Conservation (phyloP, 2,113 vertebrate species). For the Trochalopteron elliotii region DNA sequence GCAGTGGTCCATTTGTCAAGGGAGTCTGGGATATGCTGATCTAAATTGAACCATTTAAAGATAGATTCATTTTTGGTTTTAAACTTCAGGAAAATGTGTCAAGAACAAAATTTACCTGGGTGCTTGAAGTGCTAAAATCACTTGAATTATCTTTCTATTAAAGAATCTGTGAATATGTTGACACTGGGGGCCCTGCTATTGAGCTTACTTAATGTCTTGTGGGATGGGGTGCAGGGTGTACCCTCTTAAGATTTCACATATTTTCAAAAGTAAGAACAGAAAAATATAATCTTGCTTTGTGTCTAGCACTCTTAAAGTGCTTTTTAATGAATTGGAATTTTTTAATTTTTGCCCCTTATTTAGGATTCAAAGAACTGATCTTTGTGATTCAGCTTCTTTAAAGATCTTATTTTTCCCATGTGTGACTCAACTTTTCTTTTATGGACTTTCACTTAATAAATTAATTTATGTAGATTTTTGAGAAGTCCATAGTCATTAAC, state of each 20-base stretch:
- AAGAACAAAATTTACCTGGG: neutral
- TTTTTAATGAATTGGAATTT: neutral
- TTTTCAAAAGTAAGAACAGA: neutral
- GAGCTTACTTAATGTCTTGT: neutral
- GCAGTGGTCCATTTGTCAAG: neutral
- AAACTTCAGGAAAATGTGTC: neutral
- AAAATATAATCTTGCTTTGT: neutral
- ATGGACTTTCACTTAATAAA: neutral
- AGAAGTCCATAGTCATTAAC: neutral
- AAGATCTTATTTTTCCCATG: neutral
- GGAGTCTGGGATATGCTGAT: neutral
- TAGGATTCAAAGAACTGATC: neutral
- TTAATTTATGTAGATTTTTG: neutral
- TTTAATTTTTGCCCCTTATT: neutral
- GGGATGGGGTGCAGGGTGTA: neutral
- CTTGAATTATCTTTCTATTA: neutral
- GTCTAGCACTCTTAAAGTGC: neutral
- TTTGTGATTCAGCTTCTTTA: slow-evolving; percentile 8
- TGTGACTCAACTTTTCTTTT: neutral
- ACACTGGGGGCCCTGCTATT: neutral
- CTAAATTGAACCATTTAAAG: neutral
- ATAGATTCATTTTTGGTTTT: neutral
- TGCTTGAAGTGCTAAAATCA: neutral
- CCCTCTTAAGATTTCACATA: neutral
- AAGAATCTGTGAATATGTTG: neutral